Evolutionary conservation across 2,113 vertebrate species (phyloP), one percentile per base, ranked within the genome.

Genomic region (Neolamprologus variostigma): DNA sequence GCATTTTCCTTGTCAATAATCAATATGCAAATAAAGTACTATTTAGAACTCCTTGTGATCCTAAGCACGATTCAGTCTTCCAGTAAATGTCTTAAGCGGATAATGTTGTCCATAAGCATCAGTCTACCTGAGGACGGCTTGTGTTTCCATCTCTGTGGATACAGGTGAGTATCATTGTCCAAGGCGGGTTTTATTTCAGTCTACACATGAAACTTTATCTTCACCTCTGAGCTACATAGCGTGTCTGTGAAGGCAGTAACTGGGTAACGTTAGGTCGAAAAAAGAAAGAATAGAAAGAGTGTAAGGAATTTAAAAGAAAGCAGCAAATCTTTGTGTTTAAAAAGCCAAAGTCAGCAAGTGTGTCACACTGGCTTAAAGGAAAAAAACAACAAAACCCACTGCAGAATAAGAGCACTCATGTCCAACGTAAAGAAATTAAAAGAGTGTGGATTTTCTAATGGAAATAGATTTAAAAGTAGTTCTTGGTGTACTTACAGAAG

Each of bases 151-250:
- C 81, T 87, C 89, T 14, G 45, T 82, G 88, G 89, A 78, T 55
- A 82, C 90, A 50, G 82, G 55, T 40, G 57, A 86, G 82, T 87
- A 87, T 91, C 90, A 3, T 45, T 93, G 80, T 89, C 57, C 73
- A 9, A 57, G 54, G 84, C 9, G 4, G 86, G 8, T 83, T 71
- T 10, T 2, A 79, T 90, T 93, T 86, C 93, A 89, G 84, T 26
- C 12, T n/a, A 19, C 47, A 54, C 19, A 19, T 61, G 90, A 85
- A 87, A 92, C 87, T 40, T 57, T 87, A 92, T 82, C 86, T 83
- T 86, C 21, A 9, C n/a, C 47, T 84, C 51, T 31, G 47, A 78
- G 61, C 54, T 33, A 5, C 37, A 79, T 3, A 3, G 21, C 0
- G 12, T 3, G 7, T 37, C 23, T 40, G 80, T 21, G 23, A 81